Percentiles rank a stretch among this genome's conserved stretches.
Conservation (phyloP, 2,113 vertebrate genomes). For the Ranitomeya imitator region DNA sequence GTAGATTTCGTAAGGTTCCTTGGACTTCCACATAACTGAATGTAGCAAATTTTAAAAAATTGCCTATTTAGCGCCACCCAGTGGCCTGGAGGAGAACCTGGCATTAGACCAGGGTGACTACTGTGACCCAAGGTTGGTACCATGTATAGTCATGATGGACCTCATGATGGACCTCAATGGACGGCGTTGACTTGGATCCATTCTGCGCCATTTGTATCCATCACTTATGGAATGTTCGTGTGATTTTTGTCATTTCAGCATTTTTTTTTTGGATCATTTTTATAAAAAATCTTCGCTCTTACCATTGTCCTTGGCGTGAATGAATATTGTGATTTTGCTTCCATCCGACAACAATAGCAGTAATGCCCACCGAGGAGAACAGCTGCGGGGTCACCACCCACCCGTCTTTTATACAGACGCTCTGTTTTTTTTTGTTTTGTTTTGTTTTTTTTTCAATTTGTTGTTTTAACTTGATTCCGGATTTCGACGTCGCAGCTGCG, state of each 20-base stretch:
- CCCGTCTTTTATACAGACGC: not conserved
- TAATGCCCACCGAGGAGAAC: not conserved
- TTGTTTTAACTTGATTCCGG: not conserved
- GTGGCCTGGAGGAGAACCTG: too few species aligned
- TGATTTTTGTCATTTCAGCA: not conserved
- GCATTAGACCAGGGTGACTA: too few species aligned
- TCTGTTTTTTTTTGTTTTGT: not conserved
- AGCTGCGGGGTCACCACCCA: constrained; percentile 28
- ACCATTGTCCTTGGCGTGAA: not conserved
- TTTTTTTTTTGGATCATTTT: not conserved
- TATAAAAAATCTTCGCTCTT: not conserved
- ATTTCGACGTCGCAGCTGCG: constrained; percentile 39
- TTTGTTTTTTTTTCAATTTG: not conserved
- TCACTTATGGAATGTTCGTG: too few species aligned
- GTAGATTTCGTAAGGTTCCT: not conserved
- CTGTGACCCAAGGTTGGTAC: too few species aligned
- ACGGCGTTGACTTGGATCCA: too few species aligned
- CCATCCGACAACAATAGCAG: constrained; percentile 18
- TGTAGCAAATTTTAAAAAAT: not conserved
- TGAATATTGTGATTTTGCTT: not conserved
- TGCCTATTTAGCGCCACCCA: too few species aligned
- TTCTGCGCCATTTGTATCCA: too few species aligned
- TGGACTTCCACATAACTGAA: not conserved
- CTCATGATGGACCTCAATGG: too few species aligned
- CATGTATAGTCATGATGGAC: too few species aligned